phyloP scores from a whole-genome alignment of 2,888 invertebrate genomes.

The Anoplius nigerrimus region DNA sequence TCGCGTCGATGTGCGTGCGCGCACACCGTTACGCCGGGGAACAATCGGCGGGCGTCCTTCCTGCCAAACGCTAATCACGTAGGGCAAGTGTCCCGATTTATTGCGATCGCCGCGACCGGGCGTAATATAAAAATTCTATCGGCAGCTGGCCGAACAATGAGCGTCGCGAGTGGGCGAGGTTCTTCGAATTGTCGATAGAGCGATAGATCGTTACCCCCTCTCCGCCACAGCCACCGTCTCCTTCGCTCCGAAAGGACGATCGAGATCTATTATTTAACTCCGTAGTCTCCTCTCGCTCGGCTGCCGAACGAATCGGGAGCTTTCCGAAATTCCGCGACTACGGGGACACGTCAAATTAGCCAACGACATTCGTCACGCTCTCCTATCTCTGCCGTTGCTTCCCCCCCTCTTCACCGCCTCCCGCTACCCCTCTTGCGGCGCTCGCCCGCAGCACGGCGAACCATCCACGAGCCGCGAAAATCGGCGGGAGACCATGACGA shows the following conservation, averaged over 20 bases:
- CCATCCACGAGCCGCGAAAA: background rate
- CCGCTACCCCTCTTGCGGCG: too few relatives aligned
- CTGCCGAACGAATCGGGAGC: background rate
- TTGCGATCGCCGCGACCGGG: too few relatives aligned
- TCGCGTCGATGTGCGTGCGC: background rate
- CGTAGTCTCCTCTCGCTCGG: conserved; percentile 1
- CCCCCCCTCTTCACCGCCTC: too few relatives aligned
- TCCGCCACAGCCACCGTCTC: too few relatives aligned
- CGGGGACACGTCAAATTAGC: conserved; percentile 32
- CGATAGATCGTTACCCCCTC: background rate
- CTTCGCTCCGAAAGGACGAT: background rate
- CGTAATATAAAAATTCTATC: too few relatives aligned
- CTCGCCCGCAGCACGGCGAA: too few relatives aligned
- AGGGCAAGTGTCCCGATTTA: too few relatives aligned
- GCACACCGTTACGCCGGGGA: background rate
- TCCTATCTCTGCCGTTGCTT: too few relatives aligned
- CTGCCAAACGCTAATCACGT: too few relatives aligned
- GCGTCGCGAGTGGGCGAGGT: too few relatives aligned
- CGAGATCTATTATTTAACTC: conserved; percentile 3
- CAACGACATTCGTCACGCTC: conserved; percentile 42
- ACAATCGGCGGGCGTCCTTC: too few relatives aligned
- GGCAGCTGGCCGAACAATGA: too few relatives aligned
- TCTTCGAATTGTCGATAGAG: background rate
- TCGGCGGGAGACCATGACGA: conserved; percentile 7
- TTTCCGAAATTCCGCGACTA: conserved; percentile 29